Evolutionary conservation across 2,797 vertebrate species (phyloP), one percentile per base, ranked within the genome.

Genomic region (Gouania willdenowi): DNA sequence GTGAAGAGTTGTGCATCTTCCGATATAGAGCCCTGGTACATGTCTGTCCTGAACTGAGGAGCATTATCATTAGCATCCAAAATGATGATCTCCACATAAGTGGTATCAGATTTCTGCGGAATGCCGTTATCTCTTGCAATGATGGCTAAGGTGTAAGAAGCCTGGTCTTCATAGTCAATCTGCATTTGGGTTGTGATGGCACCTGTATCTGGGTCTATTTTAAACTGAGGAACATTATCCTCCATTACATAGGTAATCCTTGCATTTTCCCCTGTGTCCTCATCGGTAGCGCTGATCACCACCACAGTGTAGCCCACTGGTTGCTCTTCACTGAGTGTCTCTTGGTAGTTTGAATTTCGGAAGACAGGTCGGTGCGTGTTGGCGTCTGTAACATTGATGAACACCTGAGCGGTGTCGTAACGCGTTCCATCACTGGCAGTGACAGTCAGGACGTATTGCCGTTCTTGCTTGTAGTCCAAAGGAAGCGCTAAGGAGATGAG

Each of bases 321-420:
- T 26, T 82, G 88, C 54, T 93, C 95, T 64, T 99, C 97, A 0
- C 89, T 89, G 18, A 99, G 77, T 0, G 75, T 87, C 31, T 94
- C 91, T 0, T 94, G 94, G 63, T 95, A 94, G 80, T 93, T 97
- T 7, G 92, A 90, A 49, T 88, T 98, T 76, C 96, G 95, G 79
- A 99, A 98, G 37, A 99, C 93, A 0, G 97, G 97, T 22, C 94
- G 87, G 60, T 99, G 95, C 0, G 96, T 98, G 71, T 99, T 99
- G 72, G 97, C 97, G 8, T 98, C 97, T 0, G 97, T 98, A 51
- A 99, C 90, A 0, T 98, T 98, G 72, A 99, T 93, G 71, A 94
- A 95, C 36, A 98, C 94, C 69, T 98, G 94, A 0, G 92, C 87
- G 0, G 91, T 94, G 75, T 97, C 95, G 1, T 89, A 89, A n/a